Evolutionary conservation across 1,140 invertebrate species (phyloP).

Genomic region (Littorina saxatilis): DNA sequence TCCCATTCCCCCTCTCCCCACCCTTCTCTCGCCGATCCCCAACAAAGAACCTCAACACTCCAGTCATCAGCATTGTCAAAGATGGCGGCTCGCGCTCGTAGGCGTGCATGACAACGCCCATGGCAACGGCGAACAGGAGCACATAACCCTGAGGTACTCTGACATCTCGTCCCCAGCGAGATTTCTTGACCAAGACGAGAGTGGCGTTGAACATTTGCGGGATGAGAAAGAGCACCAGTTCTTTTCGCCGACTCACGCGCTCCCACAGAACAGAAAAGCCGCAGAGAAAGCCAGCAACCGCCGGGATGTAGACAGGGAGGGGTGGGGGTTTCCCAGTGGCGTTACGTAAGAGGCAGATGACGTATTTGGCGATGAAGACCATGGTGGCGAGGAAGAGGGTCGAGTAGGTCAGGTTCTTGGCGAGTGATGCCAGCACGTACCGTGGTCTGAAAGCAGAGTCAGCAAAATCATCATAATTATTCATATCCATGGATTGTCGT

Average conservation of each 20-base stretch:
- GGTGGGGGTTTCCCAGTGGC: conserved; percentile 54
- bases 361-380: conserved; percentile 66
- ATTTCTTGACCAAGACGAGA: conserved; percentile 49
- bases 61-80: conserved; percentile 58
- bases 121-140: conserved; percentile 58
- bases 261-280: conserved; percentile 65
- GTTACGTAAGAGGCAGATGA: conserved; percentile 65
- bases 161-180: background rate
- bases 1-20: no score
- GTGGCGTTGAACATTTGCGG: conserved; percentile 61
- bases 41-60: conserved; percentile 61
- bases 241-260: conserved; percentile 57
- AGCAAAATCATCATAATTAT: no score
- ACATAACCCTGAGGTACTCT: conserved; percentile 55
- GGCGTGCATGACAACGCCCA: conserved; percentile 68
- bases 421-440: conserved; percentile 51
- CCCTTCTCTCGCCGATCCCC: conserved; percentile 44
- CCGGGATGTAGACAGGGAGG: conserved; percentile 57
- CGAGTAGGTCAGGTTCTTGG: conserved; percentile 62
- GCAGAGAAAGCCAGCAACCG: conserved; percentile 56
- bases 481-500: no score
- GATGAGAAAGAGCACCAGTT: conserved; percentile 64
- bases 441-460: conserved; percentile 63
- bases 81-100: conserved; percentile 68
- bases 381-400: conserved; percentile 65